Evolutionary conservation across 2,113 vertebrate genomes (phyloP).

Genomic region (Tragelaphus buxtoni): DNA sequence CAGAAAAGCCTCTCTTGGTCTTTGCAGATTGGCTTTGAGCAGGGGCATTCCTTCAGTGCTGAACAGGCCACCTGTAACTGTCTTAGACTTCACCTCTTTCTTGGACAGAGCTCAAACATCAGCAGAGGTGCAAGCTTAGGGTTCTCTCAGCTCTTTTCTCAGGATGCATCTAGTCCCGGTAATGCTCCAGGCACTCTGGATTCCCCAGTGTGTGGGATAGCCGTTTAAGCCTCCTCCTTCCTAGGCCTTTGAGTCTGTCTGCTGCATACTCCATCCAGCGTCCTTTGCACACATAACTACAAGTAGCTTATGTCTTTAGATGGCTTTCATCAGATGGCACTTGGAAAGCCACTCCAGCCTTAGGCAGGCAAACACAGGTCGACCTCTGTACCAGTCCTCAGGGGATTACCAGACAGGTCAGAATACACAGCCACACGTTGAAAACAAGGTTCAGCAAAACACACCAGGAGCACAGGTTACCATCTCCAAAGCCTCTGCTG

Average conservation of each 20-base stretch:
- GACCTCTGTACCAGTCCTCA: background rate
- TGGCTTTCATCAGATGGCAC: background rate
- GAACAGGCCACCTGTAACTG: background rate
- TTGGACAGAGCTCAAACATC: background rate
- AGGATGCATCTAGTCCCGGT: background rate
- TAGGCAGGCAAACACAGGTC: background rate
- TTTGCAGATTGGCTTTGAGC: background rate
- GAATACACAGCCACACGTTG: background rate
- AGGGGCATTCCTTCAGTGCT: background rate
- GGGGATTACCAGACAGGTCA: background rate
- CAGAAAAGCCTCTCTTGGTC: background rate
- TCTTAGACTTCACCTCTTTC: background rate
- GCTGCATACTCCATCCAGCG: background rate
- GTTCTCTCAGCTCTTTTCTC: background rate
- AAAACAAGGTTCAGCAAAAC: background rate
- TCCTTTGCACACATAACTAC: background rate
- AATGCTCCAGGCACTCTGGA: background rate
- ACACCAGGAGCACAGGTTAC: background rate
- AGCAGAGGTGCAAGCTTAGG: background rate
- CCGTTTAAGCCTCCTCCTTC: background rate
- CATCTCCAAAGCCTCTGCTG: background rate
- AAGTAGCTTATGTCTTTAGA: background rate
- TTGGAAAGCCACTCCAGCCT: background rate
- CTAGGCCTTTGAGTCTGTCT: background rate
- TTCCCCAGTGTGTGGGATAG: background rate